Percentiles rank a stretch among this genome's conserved stretches.
Evolutionary conservation across 2,888 invertebrate species (phyloP).

Genomic region (Noctua comes): DNA sequence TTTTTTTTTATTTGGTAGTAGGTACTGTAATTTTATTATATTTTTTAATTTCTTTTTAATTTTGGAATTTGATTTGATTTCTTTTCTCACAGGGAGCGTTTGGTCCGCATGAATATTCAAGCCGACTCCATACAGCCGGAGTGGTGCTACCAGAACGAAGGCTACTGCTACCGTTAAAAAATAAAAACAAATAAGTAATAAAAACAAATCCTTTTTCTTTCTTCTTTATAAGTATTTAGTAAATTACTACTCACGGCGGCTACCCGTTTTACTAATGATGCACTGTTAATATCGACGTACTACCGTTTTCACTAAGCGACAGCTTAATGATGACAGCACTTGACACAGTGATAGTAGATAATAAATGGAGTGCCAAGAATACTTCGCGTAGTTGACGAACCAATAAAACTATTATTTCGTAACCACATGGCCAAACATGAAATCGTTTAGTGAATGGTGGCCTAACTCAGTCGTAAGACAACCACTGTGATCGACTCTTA

Average conservation of each 20-base stretch:
- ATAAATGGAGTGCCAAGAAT: too few relatives aligned
- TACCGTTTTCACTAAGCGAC: slow-evolving; percentile 14
- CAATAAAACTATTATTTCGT: too few relatives aligned
- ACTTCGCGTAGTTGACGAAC: too few relatives aligned
- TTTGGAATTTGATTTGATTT: neutral
- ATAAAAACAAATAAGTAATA: too few relatives aligned
- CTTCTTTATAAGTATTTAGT: slow-evolving; percentile 13
- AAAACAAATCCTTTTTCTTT: too few relatives aligned
- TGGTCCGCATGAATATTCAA: slow-evolving; percentile 92
- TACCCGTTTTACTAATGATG: neutral
- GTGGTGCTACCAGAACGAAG: slow-evolving; percentile 96
- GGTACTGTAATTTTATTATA: too few relatives aligned
- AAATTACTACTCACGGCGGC: neutral
- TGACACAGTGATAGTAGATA: too few relatives aligned
- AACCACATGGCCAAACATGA: too few relatives aligned
- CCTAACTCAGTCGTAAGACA: slow-evolving; percentile 31
- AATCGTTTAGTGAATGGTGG: too few relatives aligned
- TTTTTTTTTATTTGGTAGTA: too few relatives aligned
- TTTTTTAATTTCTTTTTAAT: too few relatives aligned
- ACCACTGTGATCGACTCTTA: slow-evolving; percentile 62
- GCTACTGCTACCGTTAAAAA: slow-evolving; percentile 74
- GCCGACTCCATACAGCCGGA: slow-evolving; percentile 95
- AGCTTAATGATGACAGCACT: slow-evolving; percentile 22
- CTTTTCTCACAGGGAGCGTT: slow-evolving; percentile 91
- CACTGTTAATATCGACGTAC: slow-evolving; percentile 29